These are phyloP conservation scores for Morinoia aosen DNA, from an alignment of 2,888 invertebrate species.

Conservation along the genomic window DNA sequence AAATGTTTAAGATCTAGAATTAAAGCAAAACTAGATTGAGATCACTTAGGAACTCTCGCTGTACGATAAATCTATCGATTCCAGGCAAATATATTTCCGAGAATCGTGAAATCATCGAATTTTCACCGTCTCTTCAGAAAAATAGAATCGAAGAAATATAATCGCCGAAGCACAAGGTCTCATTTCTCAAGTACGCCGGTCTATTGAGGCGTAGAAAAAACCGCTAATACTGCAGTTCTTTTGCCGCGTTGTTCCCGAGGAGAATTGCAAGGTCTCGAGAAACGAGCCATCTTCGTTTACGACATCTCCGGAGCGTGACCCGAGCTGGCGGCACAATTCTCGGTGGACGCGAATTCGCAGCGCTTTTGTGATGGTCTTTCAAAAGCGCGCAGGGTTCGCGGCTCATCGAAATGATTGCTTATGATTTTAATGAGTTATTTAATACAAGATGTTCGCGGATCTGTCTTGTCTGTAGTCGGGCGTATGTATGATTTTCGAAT, in stretches of 20 bases:
- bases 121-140: not conserved
- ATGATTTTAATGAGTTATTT: not conserved
- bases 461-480: not conserved
- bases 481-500: not conserved
- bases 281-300: slow-evolving; percentile 10
- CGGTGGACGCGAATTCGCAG: not conserved
- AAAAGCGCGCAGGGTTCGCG: not conserved
- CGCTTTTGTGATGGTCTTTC: not conserved
- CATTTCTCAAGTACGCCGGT: not conserved
- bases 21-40: not conserved
- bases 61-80: not conserved
- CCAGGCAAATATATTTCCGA: not conserved
- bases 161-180: not conserved
- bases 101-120: not conserved
- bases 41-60: not conserved
- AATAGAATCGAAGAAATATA: not conserved
- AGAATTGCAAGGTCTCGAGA: not conserved
- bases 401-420: not conserved
- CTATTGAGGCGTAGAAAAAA: not conserved
- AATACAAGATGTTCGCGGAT: not conserved
- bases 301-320: not conserved
- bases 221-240: not conserved
- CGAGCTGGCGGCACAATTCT: not conserved
- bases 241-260: not conserved
- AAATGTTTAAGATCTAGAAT: not conserved